Percentiles rank a stretch among this genome's conserved stretches.
Evolutionary conservation across 2,113 vertebrate genomes (phyloP).

Genomic region (Psophia crepitans): DNA sequence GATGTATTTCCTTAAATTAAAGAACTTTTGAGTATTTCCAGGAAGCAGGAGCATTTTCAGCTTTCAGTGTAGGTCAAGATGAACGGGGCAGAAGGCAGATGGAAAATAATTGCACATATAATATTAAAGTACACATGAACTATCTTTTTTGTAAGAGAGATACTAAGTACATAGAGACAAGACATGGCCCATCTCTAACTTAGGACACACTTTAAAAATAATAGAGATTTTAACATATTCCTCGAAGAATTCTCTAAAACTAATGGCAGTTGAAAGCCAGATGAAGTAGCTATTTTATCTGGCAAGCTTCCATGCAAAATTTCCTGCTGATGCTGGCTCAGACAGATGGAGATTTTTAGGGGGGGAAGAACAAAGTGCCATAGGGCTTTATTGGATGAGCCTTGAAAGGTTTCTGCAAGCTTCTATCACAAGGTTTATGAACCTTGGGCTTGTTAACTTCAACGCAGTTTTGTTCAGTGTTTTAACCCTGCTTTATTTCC

Average conservation of each 20-base stretch:
- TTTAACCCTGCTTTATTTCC: conserved; percentile 30
- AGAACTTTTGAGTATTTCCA: background rate
- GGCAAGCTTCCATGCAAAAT: conserved; percentile 48
- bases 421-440: background rate
- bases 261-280: conserved; percentile 36
- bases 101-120: background rate
- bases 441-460: conserved; percentile 25
- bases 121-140: background rate
- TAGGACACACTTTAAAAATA: background rate
- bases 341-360: conserved; percentile 42
- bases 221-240: background rate
- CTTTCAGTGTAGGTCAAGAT: background rate
- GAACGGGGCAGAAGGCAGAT: background rate
- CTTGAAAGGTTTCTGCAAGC: conserved; percentile 21
- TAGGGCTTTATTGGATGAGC: background rate
- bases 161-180: background rate
- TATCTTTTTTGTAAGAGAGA: background rate
- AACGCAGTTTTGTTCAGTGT: background rate
- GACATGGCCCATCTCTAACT: background rate
- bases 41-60: background rate
- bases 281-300: conserved; percentile 46
- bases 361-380: background rate
- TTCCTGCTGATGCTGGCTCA: conserved; percentile 30
- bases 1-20: background rate
- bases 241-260: background rate